Conservation (phyloP, 2,888 invertebrate genomes). For the Eubasilissa splendida region DNA sequence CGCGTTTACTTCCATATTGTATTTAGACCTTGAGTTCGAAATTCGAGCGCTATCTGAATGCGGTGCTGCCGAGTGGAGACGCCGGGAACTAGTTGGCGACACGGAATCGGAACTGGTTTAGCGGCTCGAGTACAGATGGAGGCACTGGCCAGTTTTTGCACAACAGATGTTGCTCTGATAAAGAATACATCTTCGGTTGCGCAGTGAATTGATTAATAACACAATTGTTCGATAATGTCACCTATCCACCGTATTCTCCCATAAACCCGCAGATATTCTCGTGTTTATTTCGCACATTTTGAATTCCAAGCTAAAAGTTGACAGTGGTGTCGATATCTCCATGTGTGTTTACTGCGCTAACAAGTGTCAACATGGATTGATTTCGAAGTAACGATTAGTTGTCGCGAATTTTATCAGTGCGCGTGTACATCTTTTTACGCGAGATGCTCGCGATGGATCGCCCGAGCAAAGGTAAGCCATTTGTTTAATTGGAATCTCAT, state of each 20-base stretch:
- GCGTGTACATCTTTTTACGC: conserved; percentile 3
- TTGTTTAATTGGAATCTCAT: conserved; percentile 11
- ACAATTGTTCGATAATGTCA: conserved; percentile 41
- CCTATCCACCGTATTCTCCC: conserved; percentile 28
- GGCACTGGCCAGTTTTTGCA: conserved; percentile 38
- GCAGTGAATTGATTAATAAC: conserved; percentile 49
- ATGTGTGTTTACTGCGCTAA: conserved; percentile 45
- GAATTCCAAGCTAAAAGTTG: not conserved
- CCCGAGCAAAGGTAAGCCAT: conserved; percentile 34
- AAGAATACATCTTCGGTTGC: conserved; percentile 44
- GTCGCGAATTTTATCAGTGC: conserved; percentile 46
- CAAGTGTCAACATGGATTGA: conserved; percentile 53
- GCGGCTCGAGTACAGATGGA: conserved; percentile 42
- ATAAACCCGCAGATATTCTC: conserved; percentile 6
- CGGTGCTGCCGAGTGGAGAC: not conserved
- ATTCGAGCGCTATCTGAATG: too few relatives aligned
- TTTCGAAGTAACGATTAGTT: conserved; percentile 38
- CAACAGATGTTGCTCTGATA: conserved; percentile 56
- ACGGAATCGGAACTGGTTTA: conserved; percentile 18
- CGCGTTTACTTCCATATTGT: too few relatives aligned
- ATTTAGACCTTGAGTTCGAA: too few relatives aligned
- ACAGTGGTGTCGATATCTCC: not conserved
- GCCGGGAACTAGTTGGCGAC: not conserved
- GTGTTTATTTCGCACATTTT: not conserved
- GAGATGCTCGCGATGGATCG: conserved; percentile 37